phyloP scores from a whole-genome alignment of 2,888 invertebrate genomes.

The Hypselothyrea guttata region DNA sequence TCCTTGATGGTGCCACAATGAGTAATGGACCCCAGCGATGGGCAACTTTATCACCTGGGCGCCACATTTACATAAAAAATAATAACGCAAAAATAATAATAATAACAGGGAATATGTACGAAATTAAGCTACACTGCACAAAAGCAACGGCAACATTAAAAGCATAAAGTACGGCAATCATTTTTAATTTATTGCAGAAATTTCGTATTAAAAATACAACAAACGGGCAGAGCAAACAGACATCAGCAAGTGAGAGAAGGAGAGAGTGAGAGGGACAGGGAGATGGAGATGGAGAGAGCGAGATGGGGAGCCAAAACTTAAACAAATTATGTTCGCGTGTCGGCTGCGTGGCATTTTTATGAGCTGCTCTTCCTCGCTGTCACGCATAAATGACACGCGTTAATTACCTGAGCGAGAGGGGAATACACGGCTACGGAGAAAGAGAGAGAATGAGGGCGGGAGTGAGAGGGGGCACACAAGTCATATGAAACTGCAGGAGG shows the following conservation, averaged over 20 bases:
- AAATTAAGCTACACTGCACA: slow-evolving; percentile 61
- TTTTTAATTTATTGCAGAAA: slow-evolving; percentile 73
- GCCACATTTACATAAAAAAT: slow-evolving; percentile 62
- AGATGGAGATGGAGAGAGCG: not conserved
- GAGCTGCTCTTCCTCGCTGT: slow-evolving; percentile 50
- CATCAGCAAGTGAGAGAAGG: not conserved
- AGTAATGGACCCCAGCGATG: slow-evolving; percentile 50
- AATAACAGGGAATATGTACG: slow-evolving; percentile 45
- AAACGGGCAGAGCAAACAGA: no score
- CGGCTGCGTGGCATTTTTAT: slow-evolving; percentile 66
- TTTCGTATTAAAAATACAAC: slow-evolving; percentile 62
- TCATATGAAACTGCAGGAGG: slow-evolving; percentile 27
- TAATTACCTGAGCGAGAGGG: slow-evolving; percentile 57
- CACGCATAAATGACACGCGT: slow-evolving; percentile 69
- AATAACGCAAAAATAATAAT: slow-evolving; percentile 13
- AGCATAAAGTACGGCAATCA: slow-evolving; percentile 62
- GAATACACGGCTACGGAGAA: no score
- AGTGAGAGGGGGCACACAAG: not conserved
- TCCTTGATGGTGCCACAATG: slow-evolving; percentile 58
- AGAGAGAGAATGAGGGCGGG: not conserved
- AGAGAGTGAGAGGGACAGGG: not conserved
- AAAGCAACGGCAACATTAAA: slow-evolving; percentile 47
- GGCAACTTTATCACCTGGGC: slow-evolving; percentile 67
- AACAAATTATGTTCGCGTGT: slow-evolving; percentile 74
- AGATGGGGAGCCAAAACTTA: slow-evolving; percentile 24